A percentile compares a stretch with the other conserved stretches of the same genome.
phyloP scores from a whole-genome alignment of 2,113 vertebrate genomes.

The Sinocyclocheilus rhinocerous region DNA sequence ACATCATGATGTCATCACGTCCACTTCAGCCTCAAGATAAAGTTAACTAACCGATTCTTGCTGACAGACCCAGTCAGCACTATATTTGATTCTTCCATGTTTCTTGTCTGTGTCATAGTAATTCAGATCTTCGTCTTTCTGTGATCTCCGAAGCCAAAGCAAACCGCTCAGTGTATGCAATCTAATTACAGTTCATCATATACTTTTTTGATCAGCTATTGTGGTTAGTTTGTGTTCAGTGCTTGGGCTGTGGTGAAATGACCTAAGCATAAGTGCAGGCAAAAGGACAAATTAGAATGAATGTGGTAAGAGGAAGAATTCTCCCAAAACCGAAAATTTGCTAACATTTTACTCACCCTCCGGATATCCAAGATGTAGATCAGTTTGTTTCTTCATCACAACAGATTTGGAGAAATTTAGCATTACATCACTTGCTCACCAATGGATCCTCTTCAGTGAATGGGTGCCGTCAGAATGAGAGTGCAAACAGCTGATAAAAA shows the following conservation, averaged over 20 bases:
- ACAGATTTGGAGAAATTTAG: not conserved
- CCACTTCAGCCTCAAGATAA: slow-evolving; percentile 54
- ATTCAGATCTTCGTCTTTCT: slow-evolving; percentile 36
- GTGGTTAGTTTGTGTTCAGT: not conserved
- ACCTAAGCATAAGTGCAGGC: not conserved
- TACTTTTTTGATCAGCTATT: not conserved
- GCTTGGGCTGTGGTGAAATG: not conserved
- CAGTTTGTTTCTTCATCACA: not conserved
- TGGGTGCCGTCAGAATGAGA: not conserved
- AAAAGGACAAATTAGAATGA: not conserved
- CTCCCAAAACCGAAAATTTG: not conserved
- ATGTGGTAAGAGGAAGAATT: not conserved
- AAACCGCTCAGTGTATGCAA: not conserved
- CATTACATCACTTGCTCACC: not conserved
- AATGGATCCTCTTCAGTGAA: not conserved
- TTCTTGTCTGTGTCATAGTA: not conserved
- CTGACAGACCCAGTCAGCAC: slow-evolving; percentile 67
- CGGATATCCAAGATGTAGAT: not conserved
- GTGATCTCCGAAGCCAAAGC: not conserved
- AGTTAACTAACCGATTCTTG: slow-evolving; percentile 55
- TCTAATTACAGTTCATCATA: not conserved
- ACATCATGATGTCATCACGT: slow-evolving; percentile 57
- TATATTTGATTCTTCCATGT: not conserved
- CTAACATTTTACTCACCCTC: not conserved
- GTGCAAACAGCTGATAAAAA: not conserved